Evolutionary conservation across 1,140 invertebrate genomes (phyloP).

Genomic region (Gonioctena quinquepunctata): DNA sequence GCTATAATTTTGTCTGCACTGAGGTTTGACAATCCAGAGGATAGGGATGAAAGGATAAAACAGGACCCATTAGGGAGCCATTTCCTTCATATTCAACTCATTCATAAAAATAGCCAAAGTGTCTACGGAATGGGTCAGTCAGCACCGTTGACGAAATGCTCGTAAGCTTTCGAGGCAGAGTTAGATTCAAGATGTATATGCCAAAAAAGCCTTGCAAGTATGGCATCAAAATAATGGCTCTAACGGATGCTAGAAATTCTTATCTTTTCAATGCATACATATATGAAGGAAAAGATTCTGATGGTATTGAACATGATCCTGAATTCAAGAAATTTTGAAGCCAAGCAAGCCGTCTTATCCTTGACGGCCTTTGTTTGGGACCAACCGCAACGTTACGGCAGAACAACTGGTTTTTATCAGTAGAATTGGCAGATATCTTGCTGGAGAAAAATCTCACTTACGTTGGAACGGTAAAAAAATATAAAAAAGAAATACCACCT

Average conservation of each 20-base stretch:
- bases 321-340: conserved; percentile 13
- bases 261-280: conserved; percentile 19
- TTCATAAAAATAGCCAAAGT: conserved; percentile 24
- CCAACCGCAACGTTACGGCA: conserved; percentile 50
- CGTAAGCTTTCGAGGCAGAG: conserved; percentile 13
- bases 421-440: conserved; percentile 35
- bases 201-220: conserved; percentile 20
- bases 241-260: conserved; percentile 11
- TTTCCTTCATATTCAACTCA: conserved; percentile 22
- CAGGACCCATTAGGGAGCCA: conserved; percentile 13
- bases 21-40: neutral
- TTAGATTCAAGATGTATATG: conserved; percentile 20
- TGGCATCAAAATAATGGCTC: conserved; percentile 18
- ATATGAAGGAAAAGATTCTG: conserved; percentile 6
- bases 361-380: conserved; percentile 40
- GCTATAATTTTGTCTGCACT: neutral
- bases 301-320: neutral
- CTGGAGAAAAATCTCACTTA: conserved; percentile 38
- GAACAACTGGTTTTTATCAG: conserved; percentile 54
- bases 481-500: conserved; percentile 43
- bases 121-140: conserved; percentile 9
- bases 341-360: conserved; percentile 37
- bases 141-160: neutral
- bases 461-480: conserved; percentile 48
- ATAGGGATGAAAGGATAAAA: neutral